Conservation (phyloP, 2,113 vertebrate genomes). For the Pelusios castaneus region DNA sequence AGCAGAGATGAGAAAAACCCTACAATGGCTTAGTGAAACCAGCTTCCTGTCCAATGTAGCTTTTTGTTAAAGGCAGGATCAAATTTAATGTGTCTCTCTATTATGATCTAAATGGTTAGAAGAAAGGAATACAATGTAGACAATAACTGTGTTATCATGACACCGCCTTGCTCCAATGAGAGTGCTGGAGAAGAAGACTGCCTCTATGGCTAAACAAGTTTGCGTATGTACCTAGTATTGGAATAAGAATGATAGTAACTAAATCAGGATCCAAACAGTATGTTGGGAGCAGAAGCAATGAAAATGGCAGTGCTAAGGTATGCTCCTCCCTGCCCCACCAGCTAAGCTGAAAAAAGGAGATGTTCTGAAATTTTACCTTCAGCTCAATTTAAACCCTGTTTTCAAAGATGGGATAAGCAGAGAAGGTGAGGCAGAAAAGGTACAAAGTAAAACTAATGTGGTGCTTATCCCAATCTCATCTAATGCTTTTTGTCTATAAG, state of each 20-base stretch:
- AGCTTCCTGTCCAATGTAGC: neutral
- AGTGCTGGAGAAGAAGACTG: neutral
- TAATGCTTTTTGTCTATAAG: neutral
- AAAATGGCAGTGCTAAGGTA: neutral
- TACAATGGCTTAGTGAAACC: neutral
- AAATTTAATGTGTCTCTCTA: neutral
- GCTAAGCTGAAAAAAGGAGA: neutral
- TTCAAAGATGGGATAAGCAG: too few relatives aligned
- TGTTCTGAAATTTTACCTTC: neutral
- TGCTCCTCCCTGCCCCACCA: neutral
- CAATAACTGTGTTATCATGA: neutral
- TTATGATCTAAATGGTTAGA: neutral
- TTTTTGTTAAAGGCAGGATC: neutral
- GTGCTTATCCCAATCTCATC: neutral
- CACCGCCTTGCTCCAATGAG: neutral
- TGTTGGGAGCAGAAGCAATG: neutral
- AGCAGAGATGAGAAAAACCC: neutral
- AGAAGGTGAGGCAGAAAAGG: too few relatives aligned
- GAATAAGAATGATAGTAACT: neutral
- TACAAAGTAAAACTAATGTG: neutral
- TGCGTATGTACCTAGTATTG: too few relatives aligned
- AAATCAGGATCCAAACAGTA: neutral
- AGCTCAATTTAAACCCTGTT: neutral
- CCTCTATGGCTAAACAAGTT: neutral
- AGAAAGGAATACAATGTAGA: too few relatives aligned